These are phyloP conservation scores for Cylas formicarius DNA, from an alignment of 1,140 invertebrate genomes.

Conservation along the genomic window DNA sequence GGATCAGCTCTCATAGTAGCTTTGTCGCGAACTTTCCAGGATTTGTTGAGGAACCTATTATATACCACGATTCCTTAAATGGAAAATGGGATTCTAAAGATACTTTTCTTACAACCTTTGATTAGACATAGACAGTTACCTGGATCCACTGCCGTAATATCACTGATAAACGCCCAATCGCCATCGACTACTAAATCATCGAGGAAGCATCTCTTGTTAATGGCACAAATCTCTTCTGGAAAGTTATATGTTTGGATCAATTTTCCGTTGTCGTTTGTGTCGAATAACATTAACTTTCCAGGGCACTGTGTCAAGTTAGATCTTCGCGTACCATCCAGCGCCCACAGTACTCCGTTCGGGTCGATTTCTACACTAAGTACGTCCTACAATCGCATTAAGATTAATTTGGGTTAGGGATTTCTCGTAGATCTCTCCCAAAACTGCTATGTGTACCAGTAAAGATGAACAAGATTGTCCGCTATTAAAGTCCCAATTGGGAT, in stretches of 20 bases:
- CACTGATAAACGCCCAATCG: slow-evolving; percentile 59
- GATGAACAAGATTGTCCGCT: slow-evolving; percentile 14
- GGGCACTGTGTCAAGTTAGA: slow-evolving; percentile 44
- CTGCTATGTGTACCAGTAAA: too few species aligned
- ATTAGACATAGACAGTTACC: slow-evolving; percentile 22
- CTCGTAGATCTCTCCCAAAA: too few species aligned
- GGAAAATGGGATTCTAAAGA: not conserved
- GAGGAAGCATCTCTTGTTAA: slow-evolving; percentile 44
- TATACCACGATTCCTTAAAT: slow-evolving; percentile 53
- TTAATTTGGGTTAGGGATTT: too few species aligned
- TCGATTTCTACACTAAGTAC: slow-evolving; percentile 65
- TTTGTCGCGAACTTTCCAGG: slow-evolving; percentile 57
- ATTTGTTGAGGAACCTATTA: slow-evolving; percentile 49
- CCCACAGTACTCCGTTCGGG: slow-evolving; percentile 58
- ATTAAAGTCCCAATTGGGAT: slow-evolving; percentile 27
- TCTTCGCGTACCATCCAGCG: slow-evolving; percentile 55
- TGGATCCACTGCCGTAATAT: slow-evolving; percentile 53
- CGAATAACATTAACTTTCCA: slow-evolving; percentile 56
- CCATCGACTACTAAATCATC: slow-evolving; percentile 62
- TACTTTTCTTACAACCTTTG: not conserved
- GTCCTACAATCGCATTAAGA: slow-evolving; percentile 58
- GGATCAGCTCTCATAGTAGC: slow-evolving; percentile 50
- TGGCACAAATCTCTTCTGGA: slow-evolving; percentile 19
- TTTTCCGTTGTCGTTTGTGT: slow-evolving; percentile 51
- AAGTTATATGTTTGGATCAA: slow-evolving; percentile 46